Conservation (phyloP, 1,140 invertebrate species). For the Pseudoatta argentina region DNA sequence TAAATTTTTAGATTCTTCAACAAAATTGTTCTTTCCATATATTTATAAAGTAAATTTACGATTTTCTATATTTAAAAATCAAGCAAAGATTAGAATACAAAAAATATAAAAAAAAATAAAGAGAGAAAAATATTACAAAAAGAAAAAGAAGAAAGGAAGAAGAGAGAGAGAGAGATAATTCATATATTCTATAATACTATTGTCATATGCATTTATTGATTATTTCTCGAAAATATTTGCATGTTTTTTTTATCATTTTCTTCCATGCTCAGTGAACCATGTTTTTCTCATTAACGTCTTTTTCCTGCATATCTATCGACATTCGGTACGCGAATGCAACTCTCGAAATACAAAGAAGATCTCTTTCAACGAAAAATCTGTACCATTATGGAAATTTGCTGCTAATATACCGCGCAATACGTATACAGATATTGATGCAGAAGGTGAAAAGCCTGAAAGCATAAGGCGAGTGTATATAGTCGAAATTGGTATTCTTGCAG, state of each 20-base stretch:
- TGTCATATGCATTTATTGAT: neutral
- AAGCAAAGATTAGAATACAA: neutral
- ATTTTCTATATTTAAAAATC: neutral
- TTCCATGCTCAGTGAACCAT: neutral
- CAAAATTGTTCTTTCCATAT: neutral
- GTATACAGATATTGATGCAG: conserved; percentile 29
- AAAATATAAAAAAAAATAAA: neutral
- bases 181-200: neutral
- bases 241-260: neutral
- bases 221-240: neutral
- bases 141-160: neutral
- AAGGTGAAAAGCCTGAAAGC: conserved; percentile 50
- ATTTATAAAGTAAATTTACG: neutral
- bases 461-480: conserved; percentile 62
- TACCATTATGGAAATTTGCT: conserved; percentile 68
- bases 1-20: too few relatives aligned
- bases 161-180: neutral
- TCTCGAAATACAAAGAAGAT: neutral
- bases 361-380: conserved; percentile 15
- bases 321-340: neutral
- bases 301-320: neutral
- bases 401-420: conserved; percentile 54
- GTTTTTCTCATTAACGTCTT: conserved; percentile 5
- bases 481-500: conserved; percentile 69
- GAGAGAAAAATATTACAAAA: neutral